Evolutionary conservation across 2,888 invertebrate species (phyloP), one percentile per base, ranked within the genome.

Genomic region (Pycnomerus fuliginosus): DNA sequence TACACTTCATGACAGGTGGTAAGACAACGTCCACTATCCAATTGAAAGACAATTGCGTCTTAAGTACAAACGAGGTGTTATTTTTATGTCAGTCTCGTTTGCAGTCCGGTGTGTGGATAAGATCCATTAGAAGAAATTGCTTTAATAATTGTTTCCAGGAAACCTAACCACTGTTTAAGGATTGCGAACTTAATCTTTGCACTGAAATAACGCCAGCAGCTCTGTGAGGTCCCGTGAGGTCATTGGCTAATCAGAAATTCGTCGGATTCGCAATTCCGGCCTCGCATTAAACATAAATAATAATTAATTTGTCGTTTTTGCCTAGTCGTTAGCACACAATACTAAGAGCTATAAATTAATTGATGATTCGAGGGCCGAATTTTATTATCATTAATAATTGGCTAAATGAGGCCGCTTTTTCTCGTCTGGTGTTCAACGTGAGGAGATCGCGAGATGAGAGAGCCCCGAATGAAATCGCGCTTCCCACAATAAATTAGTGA

Each of bases 341-440:
- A 53, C 52, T 53, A 43, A 49, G 47, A 50, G 50, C 50, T 50
- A 53, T 56, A 56, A 56, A 54, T 58, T 58, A 54, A 56, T 55
- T 50, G 54, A 36, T 41, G 39, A 50, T 49, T 48, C 30, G 46
- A 31, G 46, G 30, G 44, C 47, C 42, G 56, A 49, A 51, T 52
- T 52, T 41, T 45, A 49, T 44, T 49, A 49, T 44, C 49, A 49
- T 49, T 45, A 41, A 45, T 49, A 49, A 49, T 45, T 48, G 47
- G 38, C 47, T 25, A 38, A 43, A 47, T 42, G 42, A 42, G 37
- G 33, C 34, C 23, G 43, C 42, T 43, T 47, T 43, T 47, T 45
- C 38, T 15, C 5, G 12, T 14, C 16, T 17, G 23, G 17, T 8
- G 28, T 30, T 27, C 42, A 37, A 46, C 46, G 46, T 46, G 46